These are phyloP conservation scores for Drosophila melanocephala DNA, from an alignment of 2,888 invertebrate species.

Conservation along the genomic window DNA sequence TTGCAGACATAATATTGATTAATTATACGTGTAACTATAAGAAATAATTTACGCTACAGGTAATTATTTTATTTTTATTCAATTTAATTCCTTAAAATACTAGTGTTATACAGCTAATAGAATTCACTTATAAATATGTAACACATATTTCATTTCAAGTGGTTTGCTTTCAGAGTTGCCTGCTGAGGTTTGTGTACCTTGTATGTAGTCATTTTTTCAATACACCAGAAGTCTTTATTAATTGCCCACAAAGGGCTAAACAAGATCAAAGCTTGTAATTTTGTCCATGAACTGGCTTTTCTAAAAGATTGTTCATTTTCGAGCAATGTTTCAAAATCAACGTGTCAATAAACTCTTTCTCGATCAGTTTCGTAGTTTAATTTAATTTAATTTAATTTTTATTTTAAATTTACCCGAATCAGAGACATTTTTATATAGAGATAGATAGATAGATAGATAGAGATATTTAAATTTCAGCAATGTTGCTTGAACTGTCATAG, in stretches of 20 bases:
- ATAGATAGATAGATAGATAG: neutral
- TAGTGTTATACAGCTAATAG: fast-evolving
- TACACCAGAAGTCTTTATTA: neutral
- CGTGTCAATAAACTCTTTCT: neutral
- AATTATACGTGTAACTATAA: no score
- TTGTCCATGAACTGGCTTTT: neutral
- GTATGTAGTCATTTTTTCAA: neutral
- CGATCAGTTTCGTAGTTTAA: neutral
- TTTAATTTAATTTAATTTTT: neutral
- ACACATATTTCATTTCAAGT: neutral
- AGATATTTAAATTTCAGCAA: neutral
- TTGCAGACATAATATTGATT: neutral
- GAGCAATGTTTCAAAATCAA: neutral
- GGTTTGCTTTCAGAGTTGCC: neutral
- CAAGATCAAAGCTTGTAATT: neutral
- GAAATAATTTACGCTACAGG: no score
- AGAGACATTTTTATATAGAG: neutral
- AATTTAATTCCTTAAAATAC: neutral
- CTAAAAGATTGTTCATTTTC: neutral
- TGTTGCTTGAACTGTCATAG: neutral
- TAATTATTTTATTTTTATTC: no score
- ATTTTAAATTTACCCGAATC: neutral
- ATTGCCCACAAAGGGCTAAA: neutral
- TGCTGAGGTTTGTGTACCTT: neutral
- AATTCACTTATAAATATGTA: neutral